These are phyloP conservation scores for Ictidomys tridecemlineatus DNA, from an alignment of 2,113 vertebrate species.

Conservation along the genomic window DNA sequence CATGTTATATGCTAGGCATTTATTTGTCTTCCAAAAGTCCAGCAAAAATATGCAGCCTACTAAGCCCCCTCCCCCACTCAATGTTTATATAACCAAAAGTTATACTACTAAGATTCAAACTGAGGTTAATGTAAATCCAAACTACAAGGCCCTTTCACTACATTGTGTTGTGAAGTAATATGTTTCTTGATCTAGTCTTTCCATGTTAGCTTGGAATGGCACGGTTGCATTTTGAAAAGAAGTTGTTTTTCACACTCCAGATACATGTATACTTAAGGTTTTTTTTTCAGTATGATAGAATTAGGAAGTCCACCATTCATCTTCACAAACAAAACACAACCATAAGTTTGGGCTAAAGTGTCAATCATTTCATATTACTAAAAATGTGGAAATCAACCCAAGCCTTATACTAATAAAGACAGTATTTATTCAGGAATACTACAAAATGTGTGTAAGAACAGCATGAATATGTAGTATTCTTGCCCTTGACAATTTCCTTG, in stretches of 20 bases:
- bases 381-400: not conserved
- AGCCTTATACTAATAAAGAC: not conserved
- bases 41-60: not conserved
- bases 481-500: rapidly evolving
- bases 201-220: not conserved
- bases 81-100: not conserved
- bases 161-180: not conserved
- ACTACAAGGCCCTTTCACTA: not conserved
- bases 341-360: not conserved
- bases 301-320: not conserved
- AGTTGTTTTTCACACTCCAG: not conserved
- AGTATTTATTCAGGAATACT: not conserved
- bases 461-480: too few species aligned
- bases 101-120: not conserved
- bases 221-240: not conserved
- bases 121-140: not conserved
- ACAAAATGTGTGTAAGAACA: not conserved
- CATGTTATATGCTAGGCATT: not conserved
- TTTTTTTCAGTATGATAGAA: not conserved
- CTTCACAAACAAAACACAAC: not conserved
- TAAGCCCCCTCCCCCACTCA: not conserved
- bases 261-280: not conserved
- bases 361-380: not conserved
- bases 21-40: not conserved
- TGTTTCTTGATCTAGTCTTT: not conserved